A percentile compares a stretch with the other conserved stretches of the same genome.
Conservation (phyloP, 2,888 invertebrate species). For the Agrotis exclamationis region DNA sequence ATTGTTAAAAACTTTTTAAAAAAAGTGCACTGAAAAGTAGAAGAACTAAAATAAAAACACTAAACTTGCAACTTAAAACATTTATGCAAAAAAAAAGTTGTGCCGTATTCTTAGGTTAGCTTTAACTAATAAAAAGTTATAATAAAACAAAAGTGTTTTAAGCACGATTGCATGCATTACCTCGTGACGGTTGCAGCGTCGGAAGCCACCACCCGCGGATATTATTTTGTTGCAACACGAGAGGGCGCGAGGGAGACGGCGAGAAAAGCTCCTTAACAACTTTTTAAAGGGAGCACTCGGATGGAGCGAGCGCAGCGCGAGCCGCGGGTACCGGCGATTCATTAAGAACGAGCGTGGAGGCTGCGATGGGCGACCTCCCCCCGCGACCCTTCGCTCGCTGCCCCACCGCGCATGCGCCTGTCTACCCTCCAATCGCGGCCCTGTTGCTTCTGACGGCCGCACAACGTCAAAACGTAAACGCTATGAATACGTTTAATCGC, state of each 20-base stretch:
- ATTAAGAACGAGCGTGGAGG: slow-evolving; percentile 88
- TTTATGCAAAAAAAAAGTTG: slow-evolving; percentile 40
- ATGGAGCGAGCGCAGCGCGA: slow-evolving; percentile 85
- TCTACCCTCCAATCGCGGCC: slow-evolving; percentile 84
- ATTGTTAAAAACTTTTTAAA: slow-evolving; percentile 34
- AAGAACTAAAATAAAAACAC: slow-evolving; percentile 30
- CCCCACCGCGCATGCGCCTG: slow-evolving; percentile 79
- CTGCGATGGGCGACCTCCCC: slow-evolving; percentile 81
- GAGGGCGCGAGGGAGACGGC: slow-evolving; percentile 86
- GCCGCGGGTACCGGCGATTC: slow-evolving; percentile 90
- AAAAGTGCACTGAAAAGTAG: slow-evolving; percentile 22
- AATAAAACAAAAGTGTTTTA: slow-evolving; percentile 61
- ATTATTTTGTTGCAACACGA: slow-evolving; percentile 80
- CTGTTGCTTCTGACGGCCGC: slow-evolving; percentile 89
- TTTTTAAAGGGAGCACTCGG: slow-evolving; percentile 84
- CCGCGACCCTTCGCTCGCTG: slow-evolving; percentile 67
- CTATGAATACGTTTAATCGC: slow-evolving; percentile 89
- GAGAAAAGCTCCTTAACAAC: slow-evolving; percentile 82
- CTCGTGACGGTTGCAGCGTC: slow-evolving; percentile 73
- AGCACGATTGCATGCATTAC: slow-evolving; percentile 70
- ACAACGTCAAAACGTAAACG: slow-evolving; percentile 87
- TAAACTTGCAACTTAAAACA: slow-evolving; percentile 29
- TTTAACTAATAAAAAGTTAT: slow-evolving; percentile 58
- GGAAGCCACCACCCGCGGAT: slow-evolving; percentile 74
- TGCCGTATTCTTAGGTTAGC: slow-evolving; percentile 27